Conservation (phyloP, 2,888 invertebrate species). For the Pimpla rufipes region DNA sequence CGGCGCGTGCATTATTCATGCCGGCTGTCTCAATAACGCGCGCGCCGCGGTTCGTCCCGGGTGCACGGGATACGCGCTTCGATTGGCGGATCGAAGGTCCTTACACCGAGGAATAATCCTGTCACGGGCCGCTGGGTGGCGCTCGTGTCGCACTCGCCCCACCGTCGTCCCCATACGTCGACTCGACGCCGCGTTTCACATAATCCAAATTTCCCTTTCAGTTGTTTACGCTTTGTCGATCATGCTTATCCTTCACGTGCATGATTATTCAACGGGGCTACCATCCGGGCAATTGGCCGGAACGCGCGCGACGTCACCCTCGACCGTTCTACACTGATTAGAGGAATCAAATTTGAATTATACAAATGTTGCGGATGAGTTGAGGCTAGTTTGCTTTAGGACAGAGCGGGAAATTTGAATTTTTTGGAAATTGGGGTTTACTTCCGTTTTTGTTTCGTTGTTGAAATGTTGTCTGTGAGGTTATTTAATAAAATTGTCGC, state of each 20-base stretch:
- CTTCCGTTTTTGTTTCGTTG: too few species aligned
- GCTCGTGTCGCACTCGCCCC: too few species aligned
- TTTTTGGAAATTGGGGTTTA: too few species aligned
- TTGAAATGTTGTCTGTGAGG: too few species aligned
- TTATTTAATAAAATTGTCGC: too few species aligned
- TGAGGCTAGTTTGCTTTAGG: too few species aligned
- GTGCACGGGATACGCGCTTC: background rate
- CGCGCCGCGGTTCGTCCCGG: conserved; percentile 21
- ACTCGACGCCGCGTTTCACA: conserved; percentile 13
- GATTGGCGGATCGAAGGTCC: conserved; percentile 42
- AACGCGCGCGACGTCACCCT: background rate
- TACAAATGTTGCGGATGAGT: conserved; percentile 19
- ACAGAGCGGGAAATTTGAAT: too few species aligned
- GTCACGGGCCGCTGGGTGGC: conserved; percentile 32
- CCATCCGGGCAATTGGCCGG: conserved; percentile 34
- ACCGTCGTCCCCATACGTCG: too few species aligned
- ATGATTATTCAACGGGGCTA: conserved; percentile 46
- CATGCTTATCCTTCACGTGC: conserved; percentile 1
- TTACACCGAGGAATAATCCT: conserved; percentile 46
- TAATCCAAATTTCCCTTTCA: conserved; percentile 47
- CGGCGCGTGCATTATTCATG: conserved; percentile 65
- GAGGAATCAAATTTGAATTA: too few species aligned
- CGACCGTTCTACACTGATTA: background rate
- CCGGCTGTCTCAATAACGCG: conserved; percentile 60
- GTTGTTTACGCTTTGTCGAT: conserved; percentile 55